These are phyloP conservation scores for Coremacera marginata DNA, from an alignment of 2,888 invertebrate species.

Conservation along the genomic window DNA sequence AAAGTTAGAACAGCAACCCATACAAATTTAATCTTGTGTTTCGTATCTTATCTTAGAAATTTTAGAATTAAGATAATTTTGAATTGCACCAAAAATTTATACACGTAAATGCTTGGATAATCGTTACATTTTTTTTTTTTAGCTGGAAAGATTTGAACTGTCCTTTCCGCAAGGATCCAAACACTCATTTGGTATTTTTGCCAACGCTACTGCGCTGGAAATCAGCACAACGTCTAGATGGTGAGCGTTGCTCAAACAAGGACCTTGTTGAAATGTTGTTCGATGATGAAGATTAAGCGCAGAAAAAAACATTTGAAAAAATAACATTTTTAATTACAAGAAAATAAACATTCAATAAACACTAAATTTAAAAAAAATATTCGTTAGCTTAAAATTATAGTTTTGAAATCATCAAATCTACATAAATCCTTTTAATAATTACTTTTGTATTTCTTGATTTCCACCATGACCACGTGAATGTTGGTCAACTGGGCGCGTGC, in stretches of 20 bases:
- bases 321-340: conserved; percentile 1
- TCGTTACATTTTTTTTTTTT: conserved; percentile 56
- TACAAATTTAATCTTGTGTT: no score
- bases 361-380: background rate
- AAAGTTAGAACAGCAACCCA: no score
- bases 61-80: background rate
- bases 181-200: conserved; percentile 80
- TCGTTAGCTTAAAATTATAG: background rate
- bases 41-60: background rate
- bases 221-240: conserved; percentile 82
- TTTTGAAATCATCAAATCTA: background rate
- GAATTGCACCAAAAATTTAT: background rate
- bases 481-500: conserved; percentile 92
- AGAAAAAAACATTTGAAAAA: background rate
- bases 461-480: conserved; percentile 98
- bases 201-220: conserved; percentile 88
- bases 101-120: background rate
- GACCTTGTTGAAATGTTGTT: conserved; percentile 85
- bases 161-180: conserved; percentile 82
- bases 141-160: conserved; percentile 89
- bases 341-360: conserved; percentile 13
- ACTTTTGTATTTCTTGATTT: conserved; percentile 99
- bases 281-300: conserved; percentile 75
- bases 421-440: conserved; percentile 77
- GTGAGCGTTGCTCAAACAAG: conserved; percentile 79